Percentiles rank a stretch among this genome's conserved stretches.
Conservation (phyloP, 2,113 vertebrate genomes). For the Oophaga pumilio region DNA sequence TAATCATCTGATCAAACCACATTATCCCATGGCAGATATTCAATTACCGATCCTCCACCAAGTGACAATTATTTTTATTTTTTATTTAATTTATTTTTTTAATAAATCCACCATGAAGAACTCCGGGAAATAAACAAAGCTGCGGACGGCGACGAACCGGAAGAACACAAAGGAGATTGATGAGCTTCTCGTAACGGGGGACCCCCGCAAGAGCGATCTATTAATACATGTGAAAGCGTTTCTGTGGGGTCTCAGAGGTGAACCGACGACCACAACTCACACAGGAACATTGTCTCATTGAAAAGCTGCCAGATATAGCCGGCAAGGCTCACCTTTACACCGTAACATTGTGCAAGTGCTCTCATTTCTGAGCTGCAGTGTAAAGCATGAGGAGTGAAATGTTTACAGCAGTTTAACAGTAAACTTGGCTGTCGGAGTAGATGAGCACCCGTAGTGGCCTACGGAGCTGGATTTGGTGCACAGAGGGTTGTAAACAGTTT, state of each 20-base stretch:
- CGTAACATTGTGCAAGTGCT: no score
- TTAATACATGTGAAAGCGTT: background rate
- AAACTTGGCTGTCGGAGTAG: no score
- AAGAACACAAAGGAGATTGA: background rate
- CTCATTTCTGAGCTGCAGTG: background rate
- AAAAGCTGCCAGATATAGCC: no score
- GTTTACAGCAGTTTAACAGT: no score
- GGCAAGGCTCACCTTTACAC: no score
- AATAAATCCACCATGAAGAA: background rate
- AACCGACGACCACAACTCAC: no score
- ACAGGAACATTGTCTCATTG: no score
- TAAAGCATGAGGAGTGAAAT: no score
- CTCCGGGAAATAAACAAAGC: background rate
- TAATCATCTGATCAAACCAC: slow-evolving; percentile 7
- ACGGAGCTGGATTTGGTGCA: no score
- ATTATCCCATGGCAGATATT: background rate
- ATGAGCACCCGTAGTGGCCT: no score
- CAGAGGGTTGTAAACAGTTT: background rate
- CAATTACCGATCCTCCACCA: background rate
- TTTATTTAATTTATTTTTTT: no score
- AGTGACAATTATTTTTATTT: no score
- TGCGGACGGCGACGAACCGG: background rate
- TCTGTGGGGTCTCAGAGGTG: background rate
- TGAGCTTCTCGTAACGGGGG: background rate
- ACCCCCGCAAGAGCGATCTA: background rate